These are phyloP conservation scores for Actinia tenebrosa DNA, from an alignment of 64 coral and sea anemone genomes.

Conservation along the genomic window DNA sequence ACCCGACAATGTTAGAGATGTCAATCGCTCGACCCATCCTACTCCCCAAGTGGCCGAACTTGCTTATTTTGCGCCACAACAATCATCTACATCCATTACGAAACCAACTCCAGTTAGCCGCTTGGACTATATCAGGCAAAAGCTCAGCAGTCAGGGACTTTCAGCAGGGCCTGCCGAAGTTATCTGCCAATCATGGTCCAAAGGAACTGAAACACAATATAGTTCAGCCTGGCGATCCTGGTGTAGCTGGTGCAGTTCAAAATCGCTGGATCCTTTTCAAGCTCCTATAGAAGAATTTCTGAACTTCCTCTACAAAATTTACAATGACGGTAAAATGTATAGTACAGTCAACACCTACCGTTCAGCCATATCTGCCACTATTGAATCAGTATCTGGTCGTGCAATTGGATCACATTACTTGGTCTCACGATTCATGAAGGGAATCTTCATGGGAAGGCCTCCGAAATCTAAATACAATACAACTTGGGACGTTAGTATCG, in stretches of 20 bases:
- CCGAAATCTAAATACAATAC: slow-evolving; percentile 26
- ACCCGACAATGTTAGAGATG: slow-evolving; percentile 34
- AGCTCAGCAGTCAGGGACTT: slow-evolving; percentile 23
- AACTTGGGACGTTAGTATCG: slow-evolving; percentile 3
- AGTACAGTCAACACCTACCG: slow-evolving; percentile 73
- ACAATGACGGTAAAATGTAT: slow-evolving; percentile 26
- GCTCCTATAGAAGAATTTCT: slow-evolving; percentile 37
- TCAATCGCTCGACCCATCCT: slow-evolving; percentile 34
- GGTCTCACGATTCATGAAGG: slow-evolving; percentile 19
- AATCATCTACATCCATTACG: slow-evolving; percentile 23
- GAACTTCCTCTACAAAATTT: slow-evolving; percentile 33
- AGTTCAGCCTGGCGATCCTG: slow-evolving; percentile 42
- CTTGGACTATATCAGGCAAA: slow-evolving; percentile 44
- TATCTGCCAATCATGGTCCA: slow-evolving; percentile 47
- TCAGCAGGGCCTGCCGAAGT: slow-evolving; percentile 42
- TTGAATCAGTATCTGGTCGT: slow-evolving; percentile 5
- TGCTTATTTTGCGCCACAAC: slow-evolving; percentile 25
- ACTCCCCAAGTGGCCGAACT: slow-evolving; percentile 22
- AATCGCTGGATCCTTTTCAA: slow-evolving; percentile 52
- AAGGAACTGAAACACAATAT: slow-evolving; percentile 48
- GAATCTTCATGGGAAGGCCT: slow-evolving; percentile 14
- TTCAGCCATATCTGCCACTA: slow-evolving; percentile 39
- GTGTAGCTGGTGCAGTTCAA: slow-evolving; percentile 51
- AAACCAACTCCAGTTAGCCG: slow-evolving; percentile 39
- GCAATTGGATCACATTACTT: background rate